A percentile compares a stretch with the other conserved stretches of the same genome.
phyloP scores from a whole-genome alignment of 2,888 invertebrate species.

The Drosophila birchii region DNA sequence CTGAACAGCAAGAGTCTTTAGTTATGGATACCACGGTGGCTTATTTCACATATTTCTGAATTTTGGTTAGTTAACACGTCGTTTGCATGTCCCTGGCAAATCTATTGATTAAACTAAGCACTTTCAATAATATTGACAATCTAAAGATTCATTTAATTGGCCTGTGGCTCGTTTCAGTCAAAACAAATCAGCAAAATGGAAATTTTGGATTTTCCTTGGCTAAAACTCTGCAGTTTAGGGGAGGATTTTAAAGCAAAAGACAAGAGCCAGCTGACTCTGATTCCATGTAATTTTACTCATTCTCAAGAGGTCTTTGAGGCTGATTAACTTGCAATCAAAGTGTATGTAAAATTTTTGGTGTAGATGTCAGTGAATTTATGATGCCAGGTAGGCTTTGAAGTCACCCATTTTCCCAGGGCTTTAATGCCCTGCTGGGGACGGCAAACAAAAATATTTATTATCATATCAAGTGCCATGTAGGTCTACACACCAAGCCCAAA shows the following conservation, averaged over 20 bases:
- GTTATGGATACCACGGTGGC: slow-evolving; percentile 37
- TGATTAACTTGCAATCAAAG: background rate
- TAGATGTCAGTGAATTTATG: slow-evolving; percentile 1
- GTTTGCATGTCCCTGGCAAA: slow-evolving; percentile 30
- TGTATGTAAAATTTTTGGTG: background rate
- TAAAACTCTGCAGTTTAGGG: background rate
- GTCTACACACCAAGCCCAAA: slow-evolving; percentile 26
- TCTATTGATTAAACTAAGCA: slow-evolving; percentile 62
- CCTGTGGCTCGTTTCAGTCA: slow-evolving; percentile 2
- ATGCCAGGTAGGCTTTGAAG: slow-evolving; percentile 16
- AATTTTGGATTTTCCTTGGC: background rate
- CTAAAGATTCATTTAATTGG: slow-evolving; percentile 43
- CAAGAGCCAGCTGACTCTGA: background rate
- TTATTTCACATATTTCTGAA: slow-evolving; percentile 60
- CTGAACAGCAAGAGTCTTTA: background rate
- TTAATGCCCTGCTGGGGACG: slow-evolving; percentile 22
- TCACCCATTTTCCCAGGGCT: background rate
- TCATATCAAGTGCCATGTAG: slow-evolving; percentile 37
- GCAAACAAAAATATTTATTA: slow-evolving; percentile 39
- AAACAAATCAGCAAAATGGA: background rate
- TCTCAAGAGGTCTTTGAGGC: background rate
- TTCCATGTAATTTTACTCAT: background rate
- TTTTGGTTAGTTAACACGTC: slow-evolving; percentile 51
- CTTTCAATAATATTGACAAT: slow-evolving; percentile 42
- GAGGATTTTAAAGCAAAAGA: background rate